These are phyloP conservation scores for Drosophila carrolli DNA, from an alignment of 1,140 invertebrate genomes.

Conservation along the genomic window DNA sequence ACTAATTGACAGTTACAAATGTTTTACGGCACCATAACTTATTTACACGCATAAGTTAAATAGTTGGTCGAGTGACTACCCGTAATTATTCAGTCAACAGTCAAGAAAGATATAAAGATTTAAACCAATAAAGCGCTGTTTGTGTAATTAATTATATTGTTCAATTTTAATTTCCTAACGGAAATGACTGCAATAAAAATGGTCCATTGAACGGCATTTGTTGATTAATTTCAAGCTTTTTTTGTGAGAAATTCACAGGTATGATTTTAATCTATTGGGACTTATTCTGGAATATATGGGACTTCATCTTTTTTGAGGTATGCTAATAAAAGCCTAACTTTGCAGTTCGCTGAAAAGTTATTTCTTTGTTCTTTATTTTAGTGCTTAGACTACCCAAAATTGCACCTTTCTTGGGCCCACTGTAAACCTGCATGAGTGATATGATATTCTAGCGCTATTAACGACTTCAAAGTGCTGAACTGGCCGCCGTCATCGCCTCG, in stretches of 20 bases:
- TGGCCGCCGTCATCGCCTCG: slow-evolving; percentile 32
- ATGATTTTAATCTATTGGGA: background rate
- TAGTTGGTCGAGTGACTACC: slow-evolving; percentile 1
- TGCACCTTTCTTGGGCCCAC: background rate
- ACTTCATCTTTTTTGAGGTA: background rate
- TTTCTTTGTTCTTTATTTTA: too few relatives aligned
- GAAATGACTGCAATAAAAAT: background rate
- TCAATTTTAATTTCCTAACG: background rate
- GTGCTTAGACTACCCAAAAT: too few relatives aligned
- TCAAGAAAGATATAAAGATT: slow-evolving; percentile 5
- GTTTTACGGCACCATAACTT: slow-evolving; percentile 43
- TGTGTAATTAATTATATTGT: background rate
- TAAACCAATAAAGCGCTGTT: background rate
- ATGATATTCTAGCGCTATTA: slow-evolving; percentile 41
- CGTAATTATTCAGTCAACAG: slow-evolving; percentile 19
- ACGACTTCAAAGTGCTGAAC: slow-evolving; percentile 46
- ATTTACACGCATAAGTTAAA: slow-evolving; percentile 22
- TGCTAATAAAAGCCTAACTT: too few relatives aligned
- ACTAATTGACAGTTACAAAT: slow-evolving; percentile 57
- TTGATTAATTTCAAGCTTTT: background rate
- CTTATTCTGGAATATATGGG: background rate
- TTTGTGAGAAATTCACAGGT: background rate
- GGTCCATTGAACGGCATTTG: background rate
- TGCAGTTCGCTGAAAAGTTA: too few relatives aligned
- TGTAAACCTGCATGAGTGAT: slow-evolving; percentile 36